Conservation (phyloP, 2,888 invertebrate species). For the Agonopterix arenella region DNA sequence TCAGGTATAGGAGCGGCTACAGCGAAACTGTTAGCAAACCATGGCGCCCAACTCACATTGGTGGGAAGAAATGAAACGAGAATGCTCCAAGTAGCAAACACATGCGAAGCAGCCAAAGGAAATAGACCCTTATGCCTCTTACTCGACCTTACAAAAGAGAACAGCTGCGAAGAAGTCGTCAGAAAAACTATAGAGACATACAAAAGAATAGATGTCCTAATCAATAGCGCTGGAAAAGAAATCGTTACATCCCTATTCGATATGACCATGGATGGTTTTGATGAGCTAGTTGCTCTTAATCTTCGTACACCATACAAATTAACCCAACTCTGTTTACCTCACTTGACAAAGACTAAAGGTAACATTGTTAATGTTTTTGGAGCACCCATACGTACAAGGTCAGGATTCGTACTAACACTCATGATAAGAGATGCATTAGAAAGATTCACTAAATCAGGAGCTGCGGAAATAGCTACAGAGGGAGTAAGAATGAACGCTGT, state of each 20-base stretch:
- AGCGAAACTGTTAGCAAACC: slow-evolving; percentile 36
- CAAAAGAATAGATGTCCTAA: slow-evolving; percentile 82
- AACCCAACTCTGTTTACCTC: slow-evolving; percentile 87
- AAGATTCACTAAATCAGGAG: slow-evolving; percentile 42
- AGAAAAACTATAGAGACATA: slow-evolving; percentile 80
- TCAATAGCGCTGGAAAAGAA: slow-evolving; percentile 86
- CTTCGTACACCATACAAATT: slow-evolving; percentile 84
- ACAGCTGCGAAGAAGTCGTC: slow-evolving; percentile 79
- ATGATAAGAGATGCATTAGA: slow-evolving; percentile 34
- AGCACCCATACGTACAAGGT: slow-evolving; percentile 77
- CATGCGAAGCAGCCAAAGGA: slow-evolving; percentile 28
- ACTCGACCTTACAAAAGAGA: slow-evolving; percentile 79
- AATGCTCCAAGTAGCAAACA: slow-evolving; percentile 27
- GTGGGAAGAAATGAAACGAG: slow-evolving; percentile 44
- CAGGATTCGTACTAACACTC: slow-evolving; percentile 19
- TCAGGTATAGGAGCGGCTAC: slow-evolving; percentile 43
- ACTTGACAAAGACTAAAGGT: slow-evolving; percentile 85
- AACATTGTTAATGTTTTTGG: slow-evolving; percentile 90
- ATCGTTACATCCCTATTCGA: slow-evolving; percentile 83
- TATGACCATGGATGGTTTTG: slow-evolving; percentile 86
- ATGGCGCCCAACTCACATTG: slow-evolving; percentile 38
- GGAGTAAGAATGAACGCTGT: slow-evolving; percentile 54
- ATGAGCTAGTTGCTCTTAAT: slow-evolving; percentile 88
- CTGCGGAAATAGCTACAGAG: slow-evolving; percentile 40
- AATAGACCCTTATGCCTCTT: slow-evolving; percentile 46